Evolutionary conservation across 2,888 invertebrate species (phyloP), one percentile per base, ranked within the genome.

Genomic region (Spodoptera picta): DNA sequence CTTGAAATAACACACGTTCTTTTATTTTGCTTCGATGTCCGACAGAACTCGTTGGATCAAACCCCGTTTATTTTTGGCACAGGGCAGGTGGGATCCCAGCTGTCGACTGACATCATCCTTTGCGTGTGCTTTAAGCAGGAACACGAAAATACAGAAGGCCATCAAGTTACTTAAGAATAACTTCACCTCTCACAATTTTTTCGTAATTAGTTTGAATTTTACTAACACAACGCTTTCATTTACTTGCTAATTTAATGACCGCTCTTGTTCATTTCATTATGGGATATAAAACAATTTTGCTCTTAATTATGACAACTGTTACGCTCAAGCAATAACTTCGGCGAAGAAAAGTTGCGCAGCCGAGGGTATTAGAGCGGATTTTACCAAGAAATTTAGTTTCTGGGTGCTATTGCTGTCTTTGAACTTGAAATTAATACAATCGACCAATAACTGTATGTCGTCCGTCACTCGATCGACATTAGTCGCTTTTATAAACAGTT

Each of bases 241-340:
- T 60, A 31, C 14, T 50, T 54, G 41, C 51, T 59, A 48, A 77
- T 69, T 58, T 55, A 56, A 64, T 69, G 5, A 58, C 14, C 9
- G 24, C 23, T 69, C 44, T 31, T 48, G 44, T 46, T 61, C 46
- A 11, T 59, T 49, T 7, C 43, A 36, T 36, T 7, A 36, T 36
- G 7, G 9, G 36, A 55, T 60, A 53, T 44, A 44, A 60, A 76
- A 63, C 59, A 56, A 72, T 72, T 47, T 56, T 55, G 24, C 41
- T 48, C 48, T 23, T 73, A 69, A 73, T 73, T 69, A 69, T 58
- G 50, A 67, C 60, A 53, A 60, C 73, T 69, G 44, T 63, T 65
- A 45, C 24, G 12, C 54, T 53, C 45, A 52, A 47, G 12, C 53
- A 42, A 14, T 41, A 47, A 12, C 11, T 2, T 12, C 23, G 14